Evolutionary conservation across 2,797 vertebrate genomes (phyloP), one percentile per base, ranked within the genome.

Genomic region (Acridotheres tristis): DNA sequence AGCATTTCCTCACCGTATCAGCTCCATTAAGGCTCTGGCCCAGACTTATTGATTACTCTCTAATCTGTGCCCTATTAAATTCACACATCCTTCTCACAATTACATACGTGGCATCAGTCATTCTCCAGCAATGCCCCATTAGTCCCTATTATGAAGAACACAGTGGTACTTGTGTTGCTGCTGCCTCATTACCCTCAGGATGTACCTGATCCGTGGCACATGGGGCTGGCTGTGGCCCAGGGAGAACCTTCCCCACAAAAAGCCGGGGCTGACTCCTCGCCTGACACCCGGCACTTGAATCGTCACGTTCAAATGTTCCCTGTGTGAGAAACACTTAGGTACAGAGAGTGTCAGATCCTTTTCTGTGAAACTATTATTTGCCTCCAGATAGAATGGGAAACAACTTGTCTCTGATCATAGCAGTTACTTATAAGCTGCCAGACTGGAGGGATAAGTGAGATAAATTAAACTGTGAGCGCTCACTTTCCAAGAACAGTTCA

Each of bases 401-500:
- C 92, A 95, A 95, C 96, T 96, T 89, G 84, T 93, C 95, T 97
- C 85, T 96, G 96, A 97, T 97, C 95, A 96, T 90, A 94, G 95
- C 88, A 95, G 94, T 96, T 96, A 96, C 95, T 96, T 96, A 95
- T 89, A 95, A 97, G 92, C 95, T 96, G 96, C 94, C 90, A 96
- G 96, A 93, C 95, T 93, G 89, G 94, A 97, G 91, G 95, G 96
- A 77, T 96, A 96, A 97, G 96, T 96, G 95, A 97, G 95, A 97
- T 88, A 95, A 97, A 97, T 97, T 95, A 96, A 97, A 95, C 85
- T 34, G 92, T 29, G 93, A 96, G 92, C 83, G 47, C 85, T 91
- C 1, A 51, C 92, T 95, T 96, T 97, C 95, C 92, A 95, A 95
- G 93, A 97, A 89, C 91, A 78, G 95, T 65, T 96, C 93, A 69